phyloP scores from a whole-genome alignment of 2,888 invertebrate species.

The Lepas anatifera region DNA sequence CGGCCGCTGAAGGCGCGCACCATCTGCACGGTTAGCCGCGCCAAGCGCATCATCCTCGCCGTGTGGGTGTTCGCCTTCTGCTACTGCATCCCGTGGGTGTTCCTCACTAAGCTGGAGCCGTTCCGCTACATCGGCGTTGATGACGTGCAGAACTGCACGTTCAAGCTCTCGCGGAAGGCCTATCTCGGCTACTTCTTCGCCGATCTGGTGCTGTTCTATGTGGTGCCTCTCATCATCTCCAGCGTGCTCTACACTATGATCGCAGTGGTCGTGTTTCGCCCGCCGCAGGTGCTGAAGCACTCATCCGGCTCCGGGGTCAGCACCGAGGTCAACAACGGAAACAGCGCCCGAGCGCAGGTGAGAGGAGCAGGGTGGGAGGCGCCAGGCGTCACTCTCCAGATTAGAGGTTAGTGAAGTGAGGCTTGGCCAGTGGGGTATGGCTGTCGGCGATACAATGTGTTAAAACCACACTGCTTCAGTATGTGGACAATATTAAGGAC shows the following conservation, averaged over 20 bases:
- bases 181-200: conserved; percentile 44
- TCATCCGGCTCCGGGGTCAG: conserved; percentile 24
- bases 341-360: conserved; percentile 32
- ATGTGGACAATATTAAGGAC: too few relatives aligned
- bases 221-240: conserved; percentile 45
- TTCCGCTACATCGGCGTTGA: conserved; percentile 30
- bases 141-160: conserved; percentile 38
- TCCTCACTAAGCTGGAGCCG: conserved; percentile 38
- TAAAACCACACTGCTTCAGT: too few relatives aligned
- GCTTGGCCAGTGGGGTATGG: too few relatives aligned
- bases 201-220: conserved; percentile 46
- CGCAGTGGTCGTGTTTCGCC: conserved; percentile 38
- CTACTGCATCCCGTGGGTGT: conserved; percentile 48
- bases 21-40: conserved; percentile 46
- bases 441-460: too few relatives aligned
- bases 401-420: too few relatives aligned
- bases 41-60: conserved; percentile 42
- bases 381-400: too few relatives aligned
- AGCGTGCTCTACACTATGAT: conserved; percentile 46
- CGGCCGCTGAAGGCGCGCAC: conserved; percentile 45
- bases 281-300: conserved; percentile 20
- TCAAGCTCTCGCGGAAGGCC: conserved; percentile 34
- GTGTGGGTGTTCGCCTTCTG: conserved; percentile 46
- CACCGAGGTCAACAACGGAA: conserved; percentile 26
- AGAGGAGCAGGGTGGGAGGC: conserved; percentile 18